A percentile compares a stretch with the other conserved stretches of the same genome.
Evolutionary conservation across 2,797 vertebrate genomes (phyloP).

Genomic region (Amniataba percoides): DNA sequence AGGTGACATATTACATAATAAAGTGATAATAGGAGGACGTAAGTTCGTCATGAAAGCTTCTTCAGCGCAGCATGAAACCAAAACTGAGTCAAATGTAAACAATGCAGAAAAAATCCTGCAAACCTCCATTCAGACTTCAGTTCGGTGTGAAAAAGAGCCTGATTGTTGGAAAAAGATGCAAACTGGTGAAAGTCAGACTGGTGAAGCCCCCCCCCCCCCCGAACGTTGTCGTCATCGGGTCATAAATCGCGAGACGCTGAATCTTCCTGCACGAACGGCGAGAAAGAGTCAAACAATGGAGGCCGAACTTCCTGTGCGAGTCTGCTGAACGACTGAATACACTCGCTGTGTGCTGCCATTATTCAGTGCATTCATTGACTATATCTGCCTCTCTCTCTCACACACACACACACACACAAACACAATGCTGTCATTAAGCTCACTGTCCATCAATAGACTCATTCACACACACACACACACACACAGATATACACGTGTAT

Average conservation of each 20-base stretch:
- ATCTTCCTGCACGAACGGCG: background rate
- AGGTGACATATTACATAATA: too few species aligned
- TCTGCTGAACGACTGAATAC: conserved; percentile 3
- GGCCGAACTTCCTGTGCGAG: conserved; percentile 34
- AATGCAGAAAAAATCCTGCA: too few species aligned
- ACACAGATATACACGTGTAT: conserved; percentile 11
- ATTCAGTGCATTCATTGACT: conserved; percentile 44
- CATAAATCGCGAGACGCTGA: background rate
- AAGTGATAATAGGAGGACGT: too few species aligned
- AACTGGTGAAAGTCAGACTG: conserved; percentile 1
- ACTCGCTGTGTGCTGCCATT: background rate
- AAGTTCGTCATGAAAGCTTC: too few species aligned
- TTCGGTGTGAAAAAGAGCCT: too few species aligned
- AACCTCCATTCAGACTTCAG: too few species aligned
- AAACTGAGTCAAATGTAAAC: too few species aligned
- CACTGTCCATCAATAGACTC: conserved; percentile 51
- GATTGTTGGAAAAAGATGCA: background rate
- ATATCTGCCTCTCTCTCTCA: conserved; percentile 3
- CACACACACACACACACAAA: conserved; percentile 31
- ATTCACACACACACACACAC: conserved; percentile 17
- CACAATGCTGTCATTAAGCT: conserved; percentile 62
- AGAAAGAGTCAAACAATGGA: conserved; percentile 17
- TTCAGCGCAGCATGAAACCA: too few species aligned
- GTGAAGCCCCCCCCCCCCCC: too few species aligned
- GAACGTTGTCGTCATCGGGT: background rate